These are phyloP conservation scores for Cynopterus sphinx DNA, from an alignment of 2,797 vertebrate genomes.

Conservation along the genomic window DNA sequence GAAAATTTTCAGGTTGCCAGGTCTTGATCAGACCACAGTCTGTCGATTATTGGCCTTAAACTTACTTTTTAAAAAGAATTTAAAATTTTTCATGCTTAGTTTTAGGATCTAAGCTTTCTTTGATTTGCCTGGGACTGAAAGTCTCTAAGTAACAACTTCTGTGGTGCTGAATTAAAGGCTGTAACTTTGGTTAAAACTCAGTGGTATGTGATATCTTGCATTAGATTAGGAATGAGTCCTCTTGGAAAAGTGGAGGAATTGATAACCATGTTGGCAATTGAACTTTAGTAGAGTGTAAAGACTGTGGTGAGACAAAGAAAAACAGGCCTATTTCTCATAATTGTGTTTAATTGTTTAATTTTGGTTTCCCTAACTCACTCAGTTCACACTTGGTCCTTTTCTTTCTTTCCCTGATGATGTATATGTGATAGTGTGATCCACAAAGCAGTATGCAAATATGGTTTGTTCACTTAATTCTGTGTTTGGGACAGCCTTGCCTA, in stretches of 20 bases:
- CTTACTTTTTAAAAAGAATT: not conserved
- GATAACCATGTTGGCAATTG: not conserved
- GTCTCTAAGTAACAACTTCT: not conserved
- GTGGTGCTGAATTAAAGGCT: constrained; percentile 15
- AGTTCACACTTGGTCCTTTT: constrained; percentile 1
- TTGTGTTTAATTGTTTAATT: constrained; percentile 10
- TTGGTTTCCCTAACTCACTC: not conserved
- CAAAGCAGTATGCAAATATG: not conserved
- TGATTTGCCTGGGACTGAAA: constrained; percentile 36
- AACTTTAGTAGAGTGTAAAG: not conserved
- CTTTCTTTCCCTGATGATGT: not conserved
- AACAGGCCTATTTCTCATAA: not conserved
- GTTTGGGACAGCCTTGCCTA: not conserved
- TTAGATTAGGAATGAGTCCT: not conserved
- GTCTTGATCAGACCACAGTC: not conserved
- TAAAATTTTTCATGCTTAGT: not conserved
- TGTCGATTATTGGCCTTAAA: constrained; percentile 40
- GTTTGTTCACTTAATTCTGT: not conserved
- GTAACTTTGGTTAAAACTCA: not conserved
- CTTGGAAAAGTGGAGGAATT: not conserved
- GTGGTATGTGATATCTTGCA: not conserved
- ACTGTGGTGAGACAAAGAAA: not conserved
- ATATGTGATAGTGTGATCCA: not conserved
- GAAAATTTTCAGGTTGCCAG: not conserved
- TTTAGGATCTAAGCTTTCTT: constrained; percentile 26